Percentiles rank a stretch among this genome's conserved stretches.
Conservation (phyloP, 2,113 vertebrate genomes). For the Glaucomys volans region DNA sequence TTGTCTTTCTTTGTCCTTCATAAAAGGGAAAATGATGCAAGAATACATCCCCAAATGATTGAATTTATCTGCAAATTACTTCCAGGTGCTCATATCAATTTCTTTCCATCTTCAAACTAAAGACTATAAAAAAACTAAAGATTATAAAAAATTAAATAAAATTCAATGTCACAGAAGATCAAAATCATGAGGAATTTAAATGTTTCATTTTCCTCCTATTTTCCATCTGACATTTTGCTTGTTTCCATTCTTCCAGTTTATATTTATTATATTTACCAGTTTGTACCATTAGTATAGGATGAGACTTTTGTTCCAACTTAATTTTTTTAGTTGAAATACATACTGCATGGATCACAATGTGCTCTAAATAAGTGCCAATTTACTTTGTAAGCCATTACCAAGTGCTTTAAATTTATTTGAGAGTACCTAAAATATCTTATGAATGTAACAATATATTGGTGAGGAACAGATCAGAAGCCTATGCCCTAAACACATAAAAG, state of each 20-base stretch:
- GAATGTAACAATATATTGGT: background rate
- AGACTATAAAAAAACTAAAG: background rate
- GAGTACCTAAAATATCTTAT: background rate
- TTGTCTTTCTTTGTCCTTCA: constrained; percentile 32
- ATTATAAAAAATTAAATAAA: background rate
- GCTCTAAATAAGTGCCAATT: background rate
- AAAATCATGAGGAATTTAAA: constrained; percentile 49
- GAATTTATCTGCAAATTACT: constrained; percentile 71
- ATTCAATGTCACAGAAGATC: constrained; percentile 45
- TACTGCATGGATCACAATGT: background rate
- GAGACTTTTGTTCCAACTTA: background rate
- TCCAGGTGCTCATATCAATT: constrained; percentile 57
- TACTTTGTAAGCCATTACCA: background rate
- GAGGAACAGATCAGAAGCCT: background rate
- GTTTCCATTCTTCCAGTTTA: background rate
- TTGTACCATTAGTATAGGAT: background rate
- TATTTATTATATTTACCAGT: background rate
- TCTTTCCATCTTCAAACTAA: constrained; percentile 36
- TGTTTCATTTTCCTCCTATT: constrained; percentile 22
- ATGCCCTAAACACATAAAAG: background rate
- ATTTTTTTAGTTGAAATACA: background rate
- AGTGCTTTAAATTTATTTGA: background rate
- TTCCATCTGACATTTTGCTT: constrained; percentile 21
- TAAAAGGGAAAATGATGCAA: constrained; percentile 53
- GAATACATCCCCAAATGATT: constrained; percentile 32